Percentiles rank a stretch among this genome's conserved stretches.
These are phyloP conservation scores for Eueides isabella DNA, from an alignment of 1,140 invertebrate species.

Conservation along the genomic window DNA sequence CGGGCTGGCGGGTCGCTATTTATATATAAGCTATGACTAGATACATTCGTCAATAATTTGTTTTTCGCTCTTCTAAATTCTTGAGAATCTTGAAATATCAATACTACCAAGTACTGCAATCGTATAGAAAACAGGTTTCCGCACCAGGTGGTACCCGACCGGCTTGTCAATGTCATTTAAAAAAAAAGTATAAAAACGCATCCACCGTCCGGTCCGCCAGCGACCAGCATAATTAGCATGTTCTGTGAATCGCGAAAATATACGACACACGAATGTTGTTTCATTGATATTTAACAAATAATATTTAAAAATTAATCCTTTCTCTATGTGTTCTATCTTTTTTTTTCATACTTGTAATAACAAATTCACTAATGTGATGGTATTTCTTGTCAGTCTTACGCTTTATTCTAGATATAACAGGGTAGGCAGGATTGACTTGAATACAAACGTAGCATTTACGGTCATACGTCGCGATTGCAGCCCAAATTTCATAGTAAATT, in stretches of 20 bases:
- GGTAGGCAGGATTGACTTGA: too few species aligned
- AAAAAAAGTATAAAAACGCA: slow-evolving; percentile 30
- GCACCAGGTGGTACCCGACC: slow-evolving; percentile 43
- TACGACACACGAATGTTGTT: neutral
- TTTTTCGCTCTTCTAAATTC: neutral
- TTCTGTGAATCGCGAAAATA: slow-evolving; percentile 21
- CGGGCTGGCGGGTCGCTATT: too few species aligned
- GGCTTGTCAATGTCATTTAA: slow-evolving; percentile 43
- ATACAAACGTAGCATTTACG: too few species aligned
- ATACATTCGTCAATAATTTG: neutral
- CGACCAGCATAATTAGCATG: slow-evolving; percentile 29
- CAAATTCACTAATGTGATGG: too few species aligned
- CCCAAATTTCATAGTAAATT: too few species aligned
- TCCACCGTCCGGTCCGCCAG: slow-evolving; percentile 27
- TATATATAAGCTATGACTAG: neutral
- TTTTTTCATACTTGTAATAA: too few species aligned
- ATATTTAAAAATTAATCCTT: too few species aligned
- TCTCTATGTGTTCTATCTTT: neutral
- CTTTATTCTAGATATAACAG: too few species aligned
- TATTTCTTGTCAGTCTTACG: too few species aligned
- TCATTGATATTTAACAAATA: slow-evolving; percentile 1
- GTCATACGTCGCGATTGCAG: too few species aligned
- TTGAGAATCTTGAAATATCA: slow-evolving; percentile 25
- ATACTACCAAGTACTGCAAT: slow-evolving; percentile 24
- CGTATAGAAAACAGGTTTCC: slow-evolving; percentile 39